A percentile compares a stretch with the other conserved stretches of the same genome.
These are phyloP conservation scores for Apodemus speciosus DNA, from an alignment of 2,113 vertebrate species.

Conservation along the genomic window DNA sequence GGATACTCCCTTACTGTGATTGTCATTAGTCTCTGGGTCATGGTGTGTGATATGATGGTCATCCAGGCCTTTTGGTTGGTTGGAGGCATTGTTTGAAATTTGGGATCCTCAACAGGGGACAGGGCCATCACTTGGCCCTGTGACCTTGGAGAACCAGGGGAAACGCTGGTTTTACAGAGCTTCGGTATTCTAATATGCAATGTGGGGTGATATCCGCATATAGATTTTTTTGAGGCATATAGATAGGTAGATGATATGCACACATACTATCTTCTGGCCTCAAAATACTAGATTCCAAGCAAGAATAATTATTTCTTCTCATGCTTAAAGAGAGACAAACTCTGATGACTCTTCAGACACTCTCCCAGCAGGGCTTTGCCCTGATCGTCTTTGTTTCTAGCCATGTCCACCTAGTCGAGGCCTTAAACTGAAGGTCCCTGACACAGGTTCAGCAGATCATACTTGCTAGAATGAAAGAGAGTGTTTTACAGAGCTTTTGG, in stretches of 20 bases:
- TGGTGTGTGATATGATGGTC: not conserved
- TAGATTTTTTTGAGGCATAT: not conserved
- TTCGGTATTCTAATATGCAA: constrained; percentile 1
- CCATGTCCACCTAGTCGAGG: not conserved
- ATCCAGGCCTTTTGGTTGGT: not conserved
- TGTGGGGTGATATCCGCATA: not conserved
- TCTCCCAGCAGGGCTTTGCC: not conserved
- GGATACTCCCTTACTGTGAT: not conserved
- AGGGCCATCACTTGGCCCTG: not conserved
- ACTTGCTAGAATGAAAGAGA: not conserved
- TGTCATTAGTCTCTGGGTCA: not conserved
- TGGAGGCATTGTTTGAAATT: not conserved
- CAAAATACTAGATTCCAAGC: not conserved
- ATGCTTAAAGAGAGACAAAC: not conserved
- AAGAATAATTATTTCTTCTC: constrained; percentile 30
- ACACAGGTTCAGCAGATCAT: not conserved
- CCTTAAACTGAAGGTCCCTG: not conserved
- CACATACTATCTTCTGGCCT: not conserved
- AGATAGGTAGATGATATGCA: no score
- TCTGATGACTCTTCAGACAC: not conserved
- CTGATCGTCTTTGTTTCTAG: not conserved
- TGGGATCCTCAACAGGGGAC: not conserved
- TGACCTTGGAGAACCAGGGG: not conserved
- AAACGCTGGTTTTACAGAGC: not conserved
- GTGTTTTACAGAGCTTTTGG: no score